Conservation (phyloP, 1,140 invertebrate genomes). For the Drosophila ananassae region DNA sequence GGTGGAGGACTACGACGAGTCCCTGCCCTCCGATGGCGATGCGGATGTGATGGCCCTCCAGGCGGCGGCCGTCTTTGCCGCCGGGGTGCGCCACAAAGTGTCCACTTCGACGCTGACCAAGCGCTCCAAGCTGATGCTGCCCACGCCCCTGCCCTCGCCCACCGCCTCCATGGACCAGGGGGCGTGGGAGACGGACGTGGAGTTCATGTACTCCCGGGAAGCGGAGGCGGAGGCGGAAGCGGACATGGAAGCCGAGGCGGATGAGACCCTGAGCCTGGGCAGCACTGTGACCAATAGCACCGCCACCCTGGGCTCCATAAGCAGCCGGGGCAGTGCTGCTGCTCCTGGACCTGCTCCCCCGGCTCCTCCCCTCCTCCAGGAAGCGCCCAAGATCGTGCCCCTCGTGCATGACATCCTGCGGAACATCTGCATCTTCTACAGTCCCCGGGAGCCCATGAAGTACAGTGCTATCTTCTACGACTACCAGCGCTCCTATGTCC, state of each 20-base stretch:
- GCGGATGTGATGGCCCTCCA: slow-evolving; percentile 46
- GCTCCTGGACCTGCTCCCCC: neutral
- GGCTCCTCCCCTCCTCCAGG: neutral
- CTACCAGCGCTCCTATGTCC: slow-evolving; percentile 62
- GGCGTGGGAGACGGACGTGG: slow-evolving; percentile 81
- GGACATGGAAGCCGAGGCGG: neutral
- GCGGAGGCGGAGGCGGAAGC: slow-evolving; percentile 5
- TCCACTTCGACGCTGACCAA: slow-evolving; percentile 52
- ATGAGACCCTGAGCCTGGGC: slow-evolving; percentile 61
- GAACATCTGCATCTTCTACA: slow-evolving; percentile 77
- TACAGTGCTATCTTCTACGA: slow-evolving; percentile 76
- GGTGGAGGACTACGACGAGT: slow-evolving; percentile 37
- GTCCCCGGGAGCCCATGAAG: slow-evolving; percentile 64
- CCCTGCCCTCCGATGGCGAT: slow-evolving; percentile 40
- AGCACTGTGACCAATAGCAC: slow-evolving; percentile 79
- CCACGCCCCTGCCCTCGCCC: slow-evolving; percentile 66
- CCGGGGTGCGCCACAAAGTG: slow-evolving; percentile 57
- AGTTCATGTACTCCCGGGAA: slow-evolving; percentile 74
- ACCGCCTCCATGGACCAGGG: slow-evolving; percentile 76
- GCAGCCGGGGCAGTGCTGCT: slow-evolving; percentile 45
- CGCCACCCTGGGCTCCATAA: slow-evolving; percentile 66
- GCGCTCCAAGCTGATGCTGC: slow-evolving; percentile 37
- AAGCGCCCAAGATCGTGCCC: neutral
- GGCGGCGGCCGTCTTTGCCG: slow-evolving; percentile 61
- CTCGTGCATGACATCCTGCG: slow-evolving; percentile 64